Base-by-base conservation (phyloP, 2,113 vertebrate genomes). In the Prunella fulvescens region DNA sequence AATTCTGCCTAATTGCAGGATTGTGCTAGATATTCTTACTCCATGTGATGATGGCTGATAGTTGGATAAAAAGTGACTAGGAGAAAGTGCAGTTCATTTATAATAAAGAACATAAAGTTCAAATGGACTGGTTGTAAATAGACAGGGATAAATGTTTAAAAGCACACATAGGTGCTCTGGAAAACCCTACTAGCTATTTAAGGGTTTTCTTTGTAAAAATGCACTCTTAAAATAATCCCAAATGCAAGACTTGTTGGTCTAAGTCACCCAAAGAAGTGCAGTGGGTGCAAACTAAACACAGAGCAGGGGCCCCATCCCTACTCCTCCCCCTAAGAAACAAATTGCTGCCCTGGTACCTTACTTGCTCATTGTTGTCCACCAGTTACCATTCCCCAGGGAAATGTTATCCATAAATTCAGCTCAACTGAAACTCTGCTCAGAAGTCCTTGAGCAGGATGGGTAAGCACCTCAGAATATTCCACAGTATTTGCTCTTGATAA, bases 41-140 rank as follows among this genome's bases (percentile, higher is more conserved):
- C 6, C 3, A 0, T 40, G 24, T 67, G 31, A 9, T 40, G 7
- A 9, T 42, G 57, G 19, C 12, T 12, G 14, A 4, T 47, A 9
- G 20, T 33, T 45, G 20, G 45, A 13, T 48, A 25, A 71, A 53
- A 90, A 51, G 6, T 48, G 61, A 65, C 39, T 54, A 31, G 28
- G 50, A 67, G n/a, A 57, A 88, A 72, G 19, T 64, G 35, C 4
- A 19, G 9, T 20, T 51, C 7, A n/a, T 42, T 35, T 74, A 14
- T 45, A 47, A 25, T 40, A 29, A 60, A 39, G 24, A 66, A 45
- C 4, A 5, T 54, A 23, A 79, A 67, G 12, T 64, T 72, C 13
- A 56, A 42, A 22, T 31, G 17, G 35, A 9, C 44, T 51, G 16
- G 5, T 66, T 60, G 31, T 67, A 53, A 65, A 40, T 24, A 74